Base-by-base conservation (phyloP, 37 sponge, comb jelly and placozoan species). In the Oopsacas minuta region DNA sequence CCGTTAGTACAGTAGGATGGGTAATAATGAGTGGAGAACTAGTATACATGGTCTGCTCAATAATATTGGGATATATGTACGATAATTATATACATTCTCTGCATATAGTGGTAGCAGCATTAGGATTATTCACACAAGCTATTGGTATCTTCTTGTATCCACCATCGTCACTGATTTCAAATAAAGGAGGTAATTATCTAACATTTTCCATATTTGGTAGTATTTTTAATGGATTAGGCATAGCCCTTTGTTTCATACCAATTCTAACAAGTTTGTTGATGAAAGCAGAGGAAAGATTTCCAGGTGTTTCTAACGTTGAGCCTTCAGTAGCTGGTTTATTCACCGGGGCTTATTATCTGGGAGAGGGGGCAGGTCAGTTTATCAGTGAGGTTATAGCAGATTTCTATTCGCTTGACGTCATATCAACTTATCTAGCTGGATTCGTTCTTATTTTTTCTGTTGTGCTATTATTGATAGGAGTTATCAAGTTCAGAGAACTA, bases 1-100 rank as follows among this genome's bases (percentile, higher is more conserved):
- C 75, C 5, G 75, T 61, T 7, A 61, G 75, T 61, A 61, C 75
- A 12, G 75, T 61, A n/a, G 75, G 75, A 5, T 61, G 75, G 75
- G 75, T 61, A 34, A 61, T 61, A 61, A 61, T 61, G 75, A 61
- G 75, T 61, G 75, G 75, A 61, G 75, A 61, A 34, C 28, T 61
- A 3, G 75, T 61, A 10, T 61, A 61, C 28, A 32, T 61, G 75
- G 75, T 61, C 5, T 61, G 20, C 75, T 61, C 75, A 25, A 10
- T 61, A 5, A 3, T 61, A 12, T 25, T 61, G 75, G 75, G 75
- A 20, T 61, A 61, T n/a, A 5, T 61, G 22, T 61, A 25, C 30
- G 75, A 61, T n/a, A 61, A 61, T 12, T n/a, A 61, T 34, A 12
- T 61, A 7, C 22, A n/a, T 20, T 61, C 75, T 3, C 30, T 61